Conservation (phyloP, 1,140 invertebrate species). For the Macrotrachela quadricornifera region DNA sequence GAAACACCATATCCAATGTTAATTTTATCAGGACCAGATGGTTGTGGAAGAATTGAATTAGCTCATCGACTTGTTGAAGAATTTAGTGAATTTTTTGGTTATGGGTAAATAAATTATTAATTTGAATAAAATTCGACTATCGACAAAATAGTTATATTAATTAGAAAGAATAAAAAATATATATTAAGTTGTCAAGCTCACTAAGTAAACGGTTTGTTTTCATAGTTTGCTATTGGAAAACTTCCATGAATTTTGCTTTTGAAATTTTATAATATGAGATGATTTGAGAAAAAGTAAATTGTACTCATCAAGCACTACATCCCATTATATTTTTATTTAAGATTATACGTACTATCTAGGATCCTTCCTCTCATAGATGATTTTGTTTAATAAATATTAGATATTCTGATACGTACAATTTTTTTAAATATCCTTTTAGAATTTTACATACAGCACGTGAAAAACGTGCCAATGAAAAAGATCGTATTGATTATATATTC, state of each 20-base stretch:
- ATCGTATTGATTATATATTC: slow-evolving; percentile 24
- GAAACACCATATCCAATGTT: slow-evolving; percentile 29
- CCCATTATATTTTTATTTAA: too few relatives aligned
- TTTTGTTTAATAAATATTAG: too few relatives aligned
- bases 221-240: too few relatives aligned
- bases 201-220: too few relatives aligned
- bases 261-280: too few relatives aligned
- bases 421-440: slow-evolving; percentile 16
- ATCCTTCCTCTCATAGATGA: too few relatives aligned
- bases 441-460: slow-evolving; percentile 23
- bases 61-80: slow-evolving; percentile 25
- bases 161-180: not conserved
- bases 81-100: slow-evolving; percentile 29
- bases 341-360: too few relatives aligned
- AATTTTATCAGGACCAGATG: slow-evolving; percentile 27
- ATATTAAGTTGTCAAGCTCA: not conserved
- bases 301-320: too few relatives aligned
- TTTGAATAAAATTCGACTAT: not conserved
- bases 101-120: slow-evolving; percentile 16
- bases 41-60: slow-evolving; percentile 24
- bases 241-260: too few relatives aligned
- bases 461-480: slow-evolving; percentile 16
- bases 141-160: not conserved
- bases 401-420: too few relatives aligned
- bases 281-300: too few relatives aligned